Base-by-base conservation (phyloP, 2,797 vertebrate species). In the Bufotes viridis region DNA sequence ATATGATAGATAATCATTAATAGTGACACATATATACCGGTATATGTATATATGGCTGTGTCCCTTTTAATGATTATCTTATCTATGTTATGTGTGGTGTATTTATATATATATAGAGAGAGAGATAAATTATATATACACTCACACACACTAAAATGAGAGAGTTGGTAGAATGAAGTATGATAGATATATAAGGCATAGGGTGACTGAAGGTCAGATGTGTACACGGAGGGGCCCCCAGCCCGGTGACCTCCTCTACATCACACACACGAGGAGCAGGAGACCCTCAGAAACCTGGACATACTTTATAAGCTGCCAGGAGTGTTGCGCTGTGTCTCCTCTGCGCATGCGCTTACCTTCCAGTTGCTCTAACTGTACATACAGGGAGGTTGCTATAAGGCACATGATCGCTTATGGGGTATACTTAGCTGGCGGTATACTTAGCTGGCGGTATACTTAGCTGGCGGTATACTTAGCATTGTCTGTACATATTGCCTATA, bases 281-380 rank as follows among this genome's bases (percentile, higher is more conserved):
- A 20, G 42, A 12, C 8, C 34, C 2, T 74, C 20, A 72, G 2
- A 5, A 26, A 42, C 42, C 3, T 42, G 6, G 6, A 42, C 42
- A 42, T 42, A 42, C 6, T 42, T 4, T 7, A 42, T 42, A 34
- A 34, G 29, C 29, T 34, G 29, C 1, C 29, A 42, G 42, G 6
- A 42, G 42, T 42, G 42, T 42, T 42, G 42, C 42, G 42, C 5
- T 7, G 42, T 42, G 42, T 42, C 42, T 49, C 13, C 1, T 78
- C 75, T 78, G 51, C 75, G 75, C 75, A 78, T 78, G 75, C 75
- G 75, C 51, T 24, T 14, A 12, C 51, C 51, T 55, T 24, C 22
- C 51, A 13, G 49, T 51, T 51, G 49, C 51, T n/a, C 75, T 55
- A 13, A 78, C 51, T 24, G 74, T 53, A 78, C 42, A 24, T 18